phyloP scores from a whole-genome alignment of 2,888 invertebrate species.

The Chaitophorus viminalis region DNA sequence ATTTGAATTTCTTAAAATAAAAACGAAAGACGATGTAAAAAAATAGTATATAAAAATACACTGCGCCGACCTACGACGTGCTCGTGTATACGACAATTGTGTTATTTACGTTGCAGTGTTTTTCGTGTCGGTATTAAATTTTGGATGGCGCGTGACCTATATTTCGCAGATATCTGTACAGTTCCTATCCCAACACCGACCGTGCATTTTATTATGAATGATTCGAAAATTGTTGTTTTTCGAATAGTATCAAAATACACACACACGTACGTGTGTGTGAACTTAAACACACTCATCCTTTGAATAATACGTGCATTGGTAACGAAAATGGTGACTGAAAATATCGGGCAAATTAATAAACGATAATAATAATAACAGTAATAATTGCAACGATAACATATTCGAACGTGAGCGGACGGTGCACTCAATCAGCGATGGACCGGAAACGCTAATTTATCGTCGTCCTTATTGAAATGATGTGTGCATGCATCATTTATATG shows the following conservation, averaged over 20 bases:
- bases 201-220: background rate
- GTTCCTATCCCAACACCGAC: background rate
- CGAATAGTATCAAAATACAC: background rate
- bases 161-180: background rate
- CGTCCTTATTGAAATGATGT: background rate
- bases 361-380: background rate
- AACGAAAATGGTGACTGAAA: background rate
- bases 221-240: background rate
- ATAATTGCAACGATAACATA: background rate
- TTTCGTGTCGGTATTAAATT: background rate
- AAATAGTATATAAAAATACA: constrained; percentile 2
- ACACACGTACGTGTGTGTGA: too few relatives aligned
- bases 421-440: background rate
- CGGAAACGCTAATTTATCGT: background rate
- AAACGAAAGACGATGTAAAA: background rate
- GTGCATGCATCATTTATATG: background rate
- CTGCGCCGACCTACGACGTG: background rate
- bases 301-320: too few relatives aligned
- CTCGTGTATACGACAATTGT: background rate
- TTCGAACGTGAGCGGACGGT: background rate
- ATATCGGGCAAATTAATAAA: background rate
- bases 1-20: constrained; percentile 14
- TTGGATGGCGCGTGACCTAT: background rate
- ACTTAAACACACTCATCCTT: too few relatives aligned
- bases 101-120: constrained; percentile 10